Conservation (phyloP, 2,888 invertebrate genomes). For the Hypomecis punctinalis region DNA sequence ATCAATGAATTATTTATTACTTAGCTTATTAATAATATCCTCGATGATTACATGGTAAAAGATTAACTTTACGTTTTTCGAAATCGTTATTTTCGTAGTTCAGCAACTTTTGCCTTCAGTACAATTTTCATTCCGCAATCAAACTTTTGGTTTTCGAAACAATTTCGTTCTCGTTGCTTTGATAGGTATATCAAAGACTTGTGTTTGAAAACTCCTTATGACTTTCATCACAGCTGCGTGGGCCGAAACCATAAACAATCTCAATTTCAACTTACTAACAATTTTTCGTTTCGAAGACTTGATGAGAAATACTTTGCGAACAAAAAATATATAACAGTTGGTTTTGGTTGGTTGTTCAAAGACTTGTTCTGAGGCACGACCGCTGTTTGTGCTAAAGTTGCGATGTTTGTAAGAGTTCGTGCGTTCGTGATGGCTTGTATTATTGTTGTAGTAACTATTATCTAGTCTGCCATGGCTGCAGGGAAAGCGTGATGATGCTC, state of each 20-base stretch:
- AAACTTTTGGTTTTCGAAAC: conserved; percentile 1
- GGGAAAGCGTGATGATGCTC: conserved; percentile 21
- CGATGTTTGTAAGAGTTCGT: conserved; percentile 22
- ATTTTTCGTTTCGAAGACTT: conserved; percentile 11
- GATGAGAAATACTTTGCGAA: conserved; percentile 21
- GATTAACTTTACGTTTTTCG: too few species aligned
- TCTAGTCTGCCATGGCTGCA: conserved; percentile 4
- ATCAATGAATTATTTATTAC: too few species aligned
- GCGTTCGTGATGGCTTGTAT: conserved; percentile 19
- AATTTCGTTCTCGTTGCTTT: conserved; percentile 1
- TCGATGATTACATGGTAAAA: too few species aligned
- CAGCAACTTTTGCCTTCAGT: too few species aligned
- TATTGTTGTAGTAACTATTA: too few species aligned
- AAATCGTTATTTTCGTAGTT: too few species aligned
- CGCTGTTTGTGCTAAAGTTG: conserved; percentile 5
- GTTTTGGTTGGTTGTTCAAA: conserved; percentile 2
- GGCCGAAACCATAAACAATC: conserved; percentile 32
- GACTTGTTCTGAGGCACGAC: conserved; percentile 18
- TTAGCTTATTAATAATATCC: too few species aligned
- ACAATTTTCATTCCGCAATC: not conserved
- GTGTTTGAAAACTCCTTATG: conserved; percentile 13
- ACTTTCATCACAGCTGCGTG: conserved; percentile 32
- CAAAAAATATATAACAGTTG: conserved; percentile 15
- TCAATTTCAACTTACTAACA: conserved; percentile 22
- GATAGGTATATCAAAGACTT: not conserved